phyloP scores from a whole-genome alignment of 2,797 vertebrate genomes.

The Mus minutoides region DNA sequence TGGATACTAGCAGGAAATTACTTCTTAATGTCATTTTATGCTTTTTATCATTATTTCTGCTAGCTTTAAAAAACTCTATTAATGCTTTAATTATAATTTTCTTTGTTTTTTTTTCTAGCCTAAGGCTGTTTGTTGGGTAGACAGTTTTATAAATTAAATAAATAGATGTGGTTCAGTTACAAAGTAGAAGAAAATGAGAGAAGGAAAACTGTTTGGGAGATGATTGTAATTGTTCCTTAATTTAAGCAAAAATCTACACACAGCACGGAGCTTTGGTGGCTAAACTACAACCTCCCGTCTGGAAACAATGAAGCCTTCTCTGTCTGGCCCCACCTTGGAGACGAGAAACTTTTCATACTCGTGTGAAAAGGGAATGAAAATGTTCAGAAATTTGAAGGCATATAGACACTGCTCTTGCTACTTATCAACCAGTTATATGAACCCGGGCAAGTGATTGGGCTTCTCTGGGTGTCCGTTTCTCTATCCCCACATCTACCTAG shows the following conservation, averaged over 20 bases:
- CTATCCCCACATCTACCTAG: no score
- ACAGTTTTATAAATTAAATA: conserved; percentile 67
- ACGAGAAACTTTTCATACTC: neutral
- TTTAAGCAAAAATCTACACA: conserved; percentile 50
- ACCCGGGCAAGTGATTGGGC: neutral
- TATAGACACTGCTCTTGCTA: neutral
- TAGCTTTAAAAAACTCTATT: conserved; percentile 70
- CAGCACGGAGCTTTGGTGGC: neutral
- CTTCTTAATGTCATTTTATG: conserved; percentile 74
- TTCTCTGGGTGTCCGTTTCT: neutral
- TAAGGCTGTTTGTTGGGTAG: conserved; percentile 59
- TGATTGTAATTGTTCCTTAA: conserved; percentile 27
- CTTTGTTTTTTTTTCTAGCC: conserved; percentile 66
- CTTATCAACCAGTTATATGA: neutral
- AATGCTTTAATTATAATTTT: conserved; percentile 74
- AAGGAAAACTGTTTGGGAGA: conserved; percentile 28
- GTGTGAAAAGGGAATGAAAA: neutral
- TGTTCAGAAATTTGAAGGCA: neutral
- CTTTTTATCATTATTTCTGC: conserved; percentile 75
- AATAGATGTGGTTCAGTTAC: conserved; percentile 67
- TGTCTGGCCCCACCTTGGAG: neutral
- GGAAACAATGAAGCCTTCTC: neutral
- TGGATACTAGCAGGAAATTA: conserved; percentile 61
- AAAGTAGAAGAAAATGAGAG: conserved; percentile 57
- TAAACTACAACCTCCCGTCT: neutral